A percentile compares a stretch with the other conserved stretches of the same genome.
These are phyloP conservation scores for Rhombomys opimus DNA, from an alignment of 2,113 vertebrate genomes.

Conservation along the genomic window DNA sequence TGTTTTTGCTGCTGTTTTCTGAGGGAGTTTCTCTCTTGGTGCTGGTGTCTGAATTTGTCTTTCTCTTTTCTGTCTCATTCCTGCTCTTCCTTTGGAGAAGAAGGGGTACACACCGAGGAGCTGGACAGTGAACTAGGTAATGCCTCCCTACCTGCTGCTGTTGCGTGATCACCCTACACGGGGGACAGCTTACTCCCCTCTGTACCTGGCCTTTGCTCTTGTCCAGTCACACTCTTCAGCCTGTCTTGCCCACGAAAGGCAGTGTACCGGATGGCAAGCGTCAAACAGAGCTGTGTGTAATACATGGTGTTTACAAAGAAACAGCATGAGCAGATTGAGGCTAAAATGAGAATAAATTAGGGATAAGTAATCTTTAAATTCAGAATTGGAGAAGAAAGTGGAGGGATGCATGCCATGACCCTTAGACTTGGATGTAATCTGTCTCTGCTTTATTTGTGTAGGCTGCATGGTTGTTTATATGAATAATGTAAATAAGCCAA, in stretches of 20 bases:
- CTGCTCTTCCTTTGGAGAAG: slow-evolving; percentile 92
- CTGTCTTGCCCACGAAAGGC: background rate
- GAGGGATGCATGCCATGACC: background rate
- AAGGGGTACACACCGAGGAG: slow-evolving; percentile 99
- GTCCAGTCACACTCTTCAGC: slow-evolving; percentile 63
- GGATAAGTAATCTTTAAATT: background rate
- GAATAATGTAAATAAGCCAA: background rate
- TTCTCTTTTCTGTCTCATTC: slow-evolving; percentile 89
- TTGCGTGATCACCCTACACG: slow-evolving; percentile 76
- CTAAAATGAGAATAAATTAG: background rate
- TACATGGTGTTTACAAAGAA: background rate
- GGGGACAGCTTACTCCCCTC: slow-evolving; percentile 72
- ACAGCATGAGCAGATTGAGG: background rate
- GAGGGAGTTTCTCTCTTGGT: slow-evolving; percentile 86
- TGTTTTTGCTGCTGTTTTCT: slow-evolving; percentile 83
- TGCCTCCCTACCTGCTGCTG: slow-evolving; percentile 82
- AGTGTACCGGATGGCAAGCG: background rate
- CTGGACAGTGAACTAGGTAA: slow-evolving; percentile 99
- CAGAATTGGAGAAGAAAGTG: background rate
- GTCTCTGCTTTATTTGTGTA: background rate
- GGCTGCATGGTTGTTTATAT: background rate
- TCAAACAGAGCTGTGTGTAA: background rate
- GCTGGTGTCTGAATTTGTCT: slow-evolving; percentile 88
- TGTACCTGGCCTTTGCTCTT: slow-evolving; percentile 78
- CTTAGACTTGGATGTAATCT: background rate